Percentiles rank a stretch among this genome's conserved stretches.
Evolutionary conservation across 1,140 invertebrate genomes (phyloP).

Genomic region (Trichonephila clavipes): DNA sequence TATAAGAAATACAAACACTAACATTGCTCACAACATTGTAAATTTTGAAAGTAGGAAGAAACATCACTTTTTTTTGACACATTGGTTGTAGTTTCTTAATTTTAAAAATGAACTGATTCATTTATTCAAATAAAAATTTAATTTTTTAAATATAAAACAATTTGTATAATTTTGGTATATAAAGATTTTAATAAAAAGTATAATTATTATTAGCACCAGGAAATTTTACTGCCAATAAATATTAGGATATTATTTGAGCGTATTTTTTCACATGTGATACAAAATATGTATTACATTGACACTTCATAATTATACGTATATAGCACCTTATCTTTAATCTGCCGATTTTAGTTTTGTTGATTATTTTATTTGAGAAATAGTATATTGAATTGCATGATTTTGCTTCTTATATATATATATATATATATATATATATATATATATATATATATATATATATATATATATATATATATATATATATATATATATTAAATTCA

Average conservation of each 20-base stretch:
- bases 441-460: neutral
- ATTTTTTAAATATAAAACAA: neutral
- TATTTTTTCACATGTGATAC: too few species aligned
- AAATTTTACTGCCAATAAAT: too few species aligned
- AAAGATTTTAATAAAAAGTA: too few species aligned
- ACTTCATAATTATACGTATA: neutral
- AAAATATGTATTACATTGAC: too few species aligned
- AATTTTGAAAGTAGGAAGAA: too few species aligned
- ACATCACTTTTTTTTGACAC: too few species aligned
- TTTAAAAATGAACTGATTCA: too few species aligned
- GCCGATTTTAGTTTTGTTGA: neutral
- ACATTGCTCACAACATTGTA: neutral
- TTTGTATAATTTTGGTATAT: neutral
- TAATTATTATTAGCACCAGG: too few species aligned
- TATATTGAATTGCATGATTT: neutral
- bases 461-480: neutral
- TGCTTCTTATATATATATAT: neutral
- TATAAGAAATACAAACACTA: neutral
- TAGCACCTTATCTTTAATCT: neutral
- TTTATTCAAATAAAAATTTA: neutral
- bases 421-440: neutral
- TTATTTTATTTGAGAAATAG: too few species aligned
- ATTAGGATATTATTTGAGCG: too few species aligned
- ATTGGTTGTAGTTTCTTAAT: too few species aligned
- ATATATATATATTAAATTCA: neutral